Base-by-base conservation (phyloP, 64 coral and sea anemone species). In the Platygyra sinensis region DNA sequence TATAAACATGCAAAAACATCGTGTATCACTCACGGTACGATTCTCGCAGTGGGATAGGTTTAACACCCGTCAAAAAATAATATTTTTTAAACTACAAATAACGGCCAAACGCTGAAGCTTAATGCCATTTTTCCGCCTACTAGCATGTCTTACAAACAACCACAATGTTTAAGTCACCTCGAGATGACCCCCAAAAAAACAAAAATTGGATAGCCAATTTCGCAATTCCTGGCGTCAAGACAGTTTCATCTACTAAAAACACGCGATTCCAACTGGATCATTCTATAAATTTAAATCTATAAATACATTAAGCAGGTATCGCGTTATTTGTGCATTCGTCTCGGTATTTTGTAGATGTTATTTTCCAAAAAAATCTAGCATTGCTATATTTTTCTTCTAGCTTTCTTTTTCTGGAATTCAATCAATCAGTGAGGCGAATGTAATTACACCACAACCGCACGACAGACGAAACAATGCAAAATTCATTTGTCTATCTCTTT, bases 391-490 rank as follows among this genome's bases (percentile, higher is more conserved):
- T 69, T 69, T 27, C 25, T 36, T 69, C 25, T 27, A 25, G 24
- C 17, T 24, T 18, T n/a, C 11, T 29, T 69, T 20, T 71, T 49
- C 62, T 24, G 63, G 22, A 85, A 69, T 72, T 71, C 27, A 46
- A 51, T 85, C 15, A 85, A 72, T 84, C 67, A 36, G 33, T 64
- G 61, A 67, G 31, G 22, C 42, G 49, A 13, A 85, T 46, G 3
- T 38, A 85, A 85, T 71, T 71, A 67, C 33, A 85, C 62, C 62
- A 24, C 81, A 79, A 24, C 20, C 59, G 5, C 80, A 67, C 22
- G 60, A 12, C 19, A 85, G 81, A 85, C 81, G 62, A 69, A 71
- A 85, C 81, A 85, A 85, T 85, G 11, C 36, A 85, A 52, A 79
- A 85, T 69, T 71, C 36, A 85, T 85, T 71, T 71, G 46, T 71